Base-by-base conservation (phyloP, 2,113 vertebrate species). In the Sylvilagus bachmani region DNA sequence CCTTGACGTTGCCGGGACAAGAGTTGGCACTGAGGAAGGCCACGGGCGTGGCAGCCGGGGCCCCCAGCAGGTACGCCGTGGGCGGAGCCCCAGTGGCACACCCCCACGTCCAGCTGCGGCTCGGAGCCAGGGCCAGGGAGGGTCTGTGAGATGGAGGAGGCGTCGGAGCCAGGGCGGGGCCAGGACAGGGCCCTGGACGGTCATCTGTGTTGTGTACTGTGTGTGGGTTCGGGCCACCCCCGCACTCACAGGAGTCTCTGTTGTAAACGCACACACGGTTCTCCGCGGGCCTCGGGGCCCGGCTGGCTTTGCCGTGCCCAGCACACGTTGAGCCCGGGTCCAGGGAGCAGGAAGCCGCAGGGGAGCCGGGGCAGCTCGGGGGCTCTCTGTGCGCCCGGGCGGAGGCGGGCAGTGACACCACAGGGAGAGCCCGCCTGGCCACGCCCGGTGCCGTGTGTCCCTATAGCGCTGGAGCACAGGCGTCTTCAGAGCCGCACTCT, bases 401-500 rank as follows among this genome's bases (percentile, higher is more conserved):
- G 10, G 36, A 2, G 1, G 5, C 0, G 4, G 51, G 12, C 53
- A 13, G 27, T 25, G 14, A 21, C 81, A 53, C 86, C 2, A 1
- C 8, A 36, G n/a, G 82, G 74, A 81, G 83, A 62, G 3, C 17
- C 71, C 62, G 13, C 74, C 27, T 36, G 78, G 21, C 25, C 8
- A 17, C n/a, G 49, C 25, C 44, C 44, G 44, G 44, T 44, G 44
- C 6, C 44, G 6, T 44, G 44, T 44, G 44, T 44, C 44, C 44
- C 44, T 44, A 7, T 1, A 44, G 44, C 44, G 44, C 44, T 44
- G 44, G 44, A 7, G 44, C 44, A 61, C 2, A 0, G 1, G 1
- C 3, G 11, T 10, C 21, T 7, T 10, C 61, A 2, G 53, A 21
- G 58, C 19, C 51, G 5, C 0, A 4, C 3, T 19, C 49, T 16